Evolutionary conservation across 2,888 invertebrate genomes (phyloP).

Genomic region (Synanthedon tipuliformis): DNA sequence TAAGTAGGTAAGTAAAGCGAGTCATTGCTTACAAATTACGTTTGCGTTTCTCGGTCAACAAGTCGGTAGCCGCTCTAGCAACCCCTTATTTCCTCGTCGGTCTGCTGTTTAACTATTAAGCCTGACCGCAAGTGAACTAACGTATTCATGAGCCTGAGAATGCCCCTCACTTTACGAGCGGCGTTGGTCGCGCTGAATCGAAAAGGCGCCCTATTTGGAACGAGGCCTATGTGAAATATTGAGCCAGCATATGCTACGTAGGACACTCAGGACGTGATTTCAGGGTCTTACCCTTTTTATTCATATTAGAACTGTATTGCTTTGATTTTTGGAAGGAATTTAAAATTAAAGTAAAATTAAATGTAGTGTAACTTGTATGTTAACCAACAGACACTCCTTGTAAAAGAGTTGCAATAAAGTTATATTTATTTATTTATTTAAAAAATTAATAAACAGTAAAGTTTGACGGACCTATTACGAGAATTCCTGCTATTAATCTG

Average conservation of each 20-base stretch:
- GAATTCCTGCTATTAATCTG: too few relatives aligned
- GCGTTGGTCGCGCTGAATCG: slow-evolving; percentile 51
- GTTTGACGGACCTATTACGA: too few relatives aligned
- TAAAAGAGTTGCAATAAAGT: too few relatives aligned
- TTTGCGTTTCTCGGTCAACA: slow-evolving; percentile 1
- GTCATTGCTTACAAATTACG: not conserved
- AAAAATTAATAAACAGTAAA: too few relatives aligned
- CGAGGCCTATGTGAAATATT: slow-evolving; percentile 43
- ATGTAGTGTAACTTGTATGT: too few relatives aligned
- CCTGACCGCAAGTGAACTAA: slow-evolving; percentile 44
- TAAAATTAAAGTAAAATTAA: too few relatives aligned
- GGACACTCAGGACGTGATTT: slow-evolving; percentile 24
- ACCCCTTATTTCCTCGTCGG: slow-evolving; percentile 4
- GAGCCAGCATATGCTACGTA: slow-evolving; percentile 38
- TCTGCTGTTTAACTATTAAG: slow-evolving; percentile 56
- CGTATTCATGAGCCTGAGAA: slow-evolving; percentile 64
- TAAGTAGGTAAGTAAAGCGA: not conserved
- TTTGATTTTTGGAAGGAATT: not conserved
- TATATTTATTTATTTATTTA: too few relatives aligned
- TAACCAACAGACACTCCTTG: too few relatives aligned
- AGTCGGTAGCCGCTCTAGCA: not conserved
- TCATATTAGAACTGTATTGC: slow-evolving; percentile 14
- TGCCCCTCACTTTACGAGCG: slow-evolving; percentile 56
- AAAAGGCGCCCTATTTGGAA: slow-evolving; percentile 52
- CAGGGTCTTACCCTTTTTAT: slow-evolving; percentile 10